A percentile compares a stretch with the other conserved stretches of the same genome.
Evolutionary conservation across 1,140 invertebrate species (phyloP).

Genomic region (Lasioglossum baleicum): DNA sequence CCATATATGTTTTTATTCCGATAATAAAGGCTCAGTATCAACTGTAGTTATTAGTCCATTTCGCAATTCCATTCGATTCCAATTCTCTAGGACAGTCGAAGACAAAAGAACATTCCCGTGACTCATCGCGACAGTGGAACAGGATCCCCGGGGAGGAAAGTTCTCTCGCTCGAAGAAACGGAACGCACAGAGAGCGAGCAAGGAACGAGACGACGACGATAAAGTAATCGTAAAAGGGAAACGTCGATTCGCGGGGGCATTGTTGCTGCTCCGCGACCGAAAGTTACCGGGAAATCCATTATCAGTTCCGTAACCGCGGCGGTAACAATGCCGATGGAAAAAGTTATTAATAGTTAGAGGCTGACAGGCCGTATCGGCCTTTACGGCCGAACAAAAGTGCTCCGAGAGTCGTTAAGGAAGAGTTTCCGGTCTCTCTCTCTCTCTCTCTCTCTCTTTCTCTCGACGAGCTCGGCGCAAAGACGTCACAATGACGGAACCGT

Average conservation of each 20-base stretch:
- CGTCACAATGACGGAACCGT: constrained; percentile 47
- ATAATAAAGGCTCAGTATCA: too few relatives aligned
- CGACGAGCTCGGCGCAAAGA: constrained; percentile 42
- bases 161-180: neutral
- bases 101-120: neutral
- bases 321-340: constrained; percentile 37
- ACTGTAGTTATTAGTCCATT: too few relatives aligned
- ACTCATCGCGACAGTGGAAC: neutral
- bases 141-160: neutral
- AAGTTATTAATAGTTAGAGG: constrained; percentile 43
- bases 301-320: constrained; percentile 8
- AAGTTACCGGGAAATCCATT: constrained; percentile 22
- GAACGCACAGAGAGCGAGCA: neutral
- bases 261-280: neutral
- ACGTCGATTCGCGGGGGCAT: neutral
- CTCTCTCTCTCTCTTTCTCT: too few relatives aligned
- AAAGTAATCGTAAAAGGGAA: constrained; percentile 4
- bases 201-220: neutral
- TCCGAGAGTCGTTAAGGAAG: constrained; percentile 42
- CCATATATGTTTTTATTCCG: too few relatives aligned
- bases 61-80: too few relatives aligned
- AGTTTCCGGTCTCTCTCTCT: constrained; percentile 49
- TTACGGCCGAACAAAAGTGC: constrained; percentile 11
- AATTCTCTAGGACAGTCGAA: too few relatives aligned
- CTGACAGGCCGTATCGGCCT: constrained; percentile 34